Conservation (phyloP, 2,797 vertebrate genomes). For the Xenops minutus region DNA sequence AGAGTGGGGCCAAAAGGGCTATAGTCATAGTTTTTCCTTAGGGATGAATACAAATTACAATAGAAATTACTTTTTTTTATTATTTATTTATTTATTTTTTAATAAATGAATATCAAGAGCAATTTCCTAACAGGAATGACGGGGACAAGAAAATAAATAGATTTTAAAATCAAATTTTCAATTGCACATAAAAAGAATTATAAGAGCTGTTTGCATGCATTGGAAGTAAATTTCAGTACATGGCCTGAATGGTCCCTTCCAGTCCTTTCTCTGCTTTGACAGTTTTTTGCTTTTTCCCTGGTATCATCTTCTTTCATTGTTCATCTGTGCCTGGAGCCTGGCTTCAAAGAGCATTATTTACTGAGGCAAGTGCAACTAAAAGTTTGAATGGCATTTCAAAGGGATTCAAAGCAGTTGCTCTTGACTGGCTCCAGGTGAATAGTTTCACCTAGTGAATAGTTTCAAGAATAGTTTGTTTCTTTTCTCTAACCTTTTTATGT, state of each 20-base stretch:
- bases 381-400: conserved; percentile 29
- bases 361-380: neutral
- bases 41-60: neutral
- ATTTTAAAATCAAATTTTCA: neutral
- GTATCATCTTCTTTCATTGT: neutral
- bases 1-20: neutral
- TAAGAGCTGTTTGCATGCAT: neutral
- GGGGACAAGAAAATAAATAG: neutral
- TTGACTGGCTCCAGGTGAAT: conserved; percentile 3
- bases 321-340: neutral
- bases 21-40: neutral
- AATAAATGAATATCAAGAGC: neutral
- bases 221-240: neutral
- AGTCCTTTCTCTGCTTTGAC: neutral
- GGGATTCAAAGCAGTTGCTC: neutral
- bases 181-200: neutral
- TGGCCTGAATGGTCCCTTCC: neutral
- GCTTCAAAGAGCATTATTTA: conserved; percentile 20
- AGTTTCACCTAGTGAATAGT: neutral
- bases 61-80: neutral
- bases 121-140: neutral
- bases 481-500: neutral
- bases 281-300: neutral
- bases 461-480: neutral
- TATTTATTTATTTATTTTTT: too few species aligned